Conservation (phyloP, 2,888 invertebrate genomes). For the Amblyteles armatorius region DNA sequence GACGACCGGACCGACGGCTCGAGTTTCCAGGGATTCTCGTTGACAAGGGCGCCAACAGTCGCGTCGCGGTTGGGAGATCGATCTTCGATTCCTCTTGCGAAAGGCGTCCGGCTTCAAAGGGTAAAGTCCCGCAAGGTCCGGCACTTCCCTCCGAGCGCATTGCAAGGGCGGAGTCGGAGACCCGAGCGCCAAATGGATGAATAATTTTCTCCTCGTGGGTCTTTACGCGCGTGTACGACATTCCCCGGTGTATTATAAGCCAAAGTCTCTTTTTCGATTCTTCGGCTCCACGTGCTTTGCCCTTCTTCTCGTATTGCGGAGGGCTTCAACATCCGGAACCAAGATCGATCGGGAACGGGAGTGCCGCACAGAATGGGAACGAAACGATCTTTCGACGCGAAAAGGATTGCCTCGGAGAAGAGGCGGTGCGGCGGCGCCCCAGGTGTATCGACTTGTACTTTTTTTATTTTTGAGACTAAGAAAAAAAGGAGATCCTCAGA, state of each 20-base stretch:
- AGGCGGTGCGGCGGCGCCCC: slow-evolving; percentile 6
- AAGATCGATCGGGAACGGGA: slow-evolving; percentile 74
- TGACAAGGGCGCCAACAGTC: not conserved
- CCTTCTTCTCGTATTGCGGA: slow-evolving; percentile 45
- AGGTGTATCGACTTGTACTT: slow-evolving; percentile 35
- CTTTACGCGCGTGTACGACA: slow-evolving; percentile 37
- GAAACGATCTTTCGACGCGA: slow-evolving; percentile 46
- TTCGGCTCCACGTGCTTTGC: slow-evolving; percentile 47
- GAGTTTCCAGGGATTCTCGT: not conserved
- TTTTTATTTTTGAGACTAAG: not conserved
- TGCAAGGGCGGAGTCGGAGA: slow-evolving; percentile 47
- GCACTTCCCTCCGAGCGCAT: slow-evolving; percentile 1
- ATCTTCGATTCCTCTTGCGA: slow-evolving; percentile 46
- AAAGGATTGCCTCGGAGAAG: slow-evolving; percentile 39
- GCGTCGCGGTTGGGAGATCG: slow-evolving; percentile 15
- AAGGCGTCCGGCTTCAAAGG: slow-evolving; percentile 54
- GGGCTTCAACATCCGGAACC: slow-evolving; percentile 68
- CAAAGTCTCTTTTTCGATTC: slow-evolving; percentile 16
- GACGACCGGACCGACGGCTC: not conserved
- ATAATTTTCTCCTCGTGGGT: slow-evolving; percentile 54
- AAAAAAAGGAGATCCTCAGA: not conserved
- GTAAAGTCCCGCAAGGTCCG: slow-evolving; percentile 28
- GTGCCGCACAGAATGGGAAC: slow-evolving; percentile 38
- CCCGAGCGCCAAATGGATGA: slow-evolving; percentile 52
- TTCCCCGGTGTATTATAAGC: slow-evolving; percentile 17